A percentile compares a stretch with the other conserved stretches of the same genome.
These are phyloP conservation scores for Eupithecia exiguata DNA, from an alignment of 2,888 invertebrate species.

Conservation along the genomic window DNA sequence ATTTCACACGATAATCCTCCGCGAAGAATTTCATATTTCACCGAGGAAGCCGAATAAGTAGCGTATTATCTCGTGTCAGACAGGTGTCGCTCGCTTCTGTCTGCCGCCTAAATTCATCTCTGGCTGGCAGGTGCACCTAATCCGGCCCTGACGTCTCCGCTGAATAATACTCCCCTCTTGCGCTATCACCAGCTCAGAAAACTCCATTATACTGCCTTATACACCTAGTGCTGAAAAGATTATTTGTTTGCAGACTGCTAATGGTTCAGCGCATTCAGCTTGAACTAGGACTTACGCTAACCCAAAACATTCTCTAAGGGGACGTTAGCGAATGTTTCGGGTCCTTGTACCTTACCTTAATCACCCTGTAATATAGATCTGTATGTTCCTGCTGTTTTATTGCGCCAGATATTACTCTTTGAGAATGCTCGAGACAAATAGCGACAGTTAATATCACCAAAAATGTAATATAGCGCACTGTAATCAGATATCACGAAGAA, in stretches of 20 bases:
- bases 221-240: constrained; percentile 38
- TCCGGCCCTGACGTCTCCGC: constrained; percentile 62
- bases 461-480: constrained; percentile 44
- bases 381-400: constrained; percentile 38
- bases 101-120: constrained; percentile 76
- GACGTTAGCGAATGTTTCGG: too few relatives aligned
- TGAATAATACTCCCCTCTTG: constrained; percentile 55
- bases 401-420: constrained; percentile 39
- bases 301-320: constrained; percentile 38
- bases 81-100: constrained; percentile 79
- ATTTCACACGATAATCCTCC: constrained; percentile 64
- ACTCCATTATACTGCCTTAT: constrained; percentile 50
- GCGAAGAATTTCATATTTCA: constrained; percentile 78
- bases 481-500: constrained; percentile 44
- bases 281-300: constrained; percentile 30
- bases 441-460: constrained; percentile 46
- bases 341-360: constrained; percentile 31
- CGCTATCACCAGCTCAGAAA: constrained; percentile 53
- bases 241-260: constrained; percentile 45
- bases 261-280: constrained; percentile 28
- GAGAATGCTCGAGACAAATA: constrained; percentile 38
- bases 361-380: constrained; percentile 41
- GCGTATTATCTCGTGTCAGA: constrained; percentile 76
- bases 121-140: constrained; percentile 75
- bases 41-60: constrained; percentile 74